phyloP scores from a whole-genome alignment of 2,113 vertebrate genomes.

The Sebastes fasciatus region DNA sequence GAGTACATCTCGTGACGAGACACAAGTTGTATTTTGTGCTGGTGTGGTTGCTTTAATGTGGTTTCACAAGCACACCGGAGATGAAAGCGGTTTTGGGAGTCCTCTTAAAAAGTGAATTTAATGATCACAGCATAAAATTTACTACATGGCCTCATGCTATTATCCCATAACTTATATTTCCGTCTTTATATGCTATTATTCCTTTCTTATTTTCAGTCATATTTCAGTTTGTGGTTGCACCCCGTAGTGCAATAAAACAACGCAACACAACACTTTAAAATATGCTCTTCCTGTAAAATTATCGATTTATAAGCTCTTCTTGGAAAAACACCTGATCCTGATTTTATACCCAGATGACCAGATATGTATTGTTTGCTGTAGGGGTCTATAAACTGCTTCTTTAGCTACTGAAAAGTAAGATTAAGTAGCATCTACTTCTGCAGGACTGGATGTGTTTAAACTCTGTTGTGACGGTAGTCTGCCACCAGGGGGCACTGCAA shows the following conservation, averaged over 20 bases:
- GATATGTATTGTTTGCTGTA: neutral
- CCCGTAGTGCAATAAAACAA: neutral
- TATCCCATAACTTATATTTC: slow-evolving; percentile 1
- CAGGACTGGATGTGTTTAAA: neutral
- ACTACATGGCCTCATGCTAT: neutral
- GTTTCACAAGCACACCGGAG: slow-evolving; percentile 48
- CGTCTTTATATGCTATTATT: slow-evolving; percentile 1
- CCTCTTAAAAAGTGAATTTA: slow-evolving; percentile 37
- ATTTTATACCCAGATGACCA: neutral
- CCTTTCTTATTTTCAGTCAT: neutral
- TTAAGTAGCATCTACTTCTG: neutral
- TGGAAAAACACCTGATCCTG: neutral
- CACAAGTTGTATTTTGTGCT: slow-evolving; percentile 55
- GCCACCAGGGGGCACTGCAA: slow-evolving; percentile 98
- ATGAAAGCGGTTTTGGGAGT: slow-evolving; percentile 54
- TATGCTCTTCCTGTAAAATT: neutral
- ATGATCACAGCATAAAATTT: slow-evolving; percentile 26
- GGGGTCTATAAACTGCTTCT: neutral
- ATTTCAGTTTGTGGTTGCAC: neutral
- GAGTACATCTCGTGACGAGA: slow-evolving; percentile 44
- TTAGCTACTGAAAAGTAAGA: neutral
- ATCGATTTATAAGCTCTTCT: neutral
- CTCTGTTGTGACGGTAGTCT: slow-evolving; percentile 20
- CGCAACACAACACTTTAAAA: neutral
- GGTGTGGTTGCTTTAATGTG: slow-evolving; percentile 64